phyloP scores from a whole-genome alignment of 2,113 vertebrate species.

The Hippopotamus amphibius region DNA sequence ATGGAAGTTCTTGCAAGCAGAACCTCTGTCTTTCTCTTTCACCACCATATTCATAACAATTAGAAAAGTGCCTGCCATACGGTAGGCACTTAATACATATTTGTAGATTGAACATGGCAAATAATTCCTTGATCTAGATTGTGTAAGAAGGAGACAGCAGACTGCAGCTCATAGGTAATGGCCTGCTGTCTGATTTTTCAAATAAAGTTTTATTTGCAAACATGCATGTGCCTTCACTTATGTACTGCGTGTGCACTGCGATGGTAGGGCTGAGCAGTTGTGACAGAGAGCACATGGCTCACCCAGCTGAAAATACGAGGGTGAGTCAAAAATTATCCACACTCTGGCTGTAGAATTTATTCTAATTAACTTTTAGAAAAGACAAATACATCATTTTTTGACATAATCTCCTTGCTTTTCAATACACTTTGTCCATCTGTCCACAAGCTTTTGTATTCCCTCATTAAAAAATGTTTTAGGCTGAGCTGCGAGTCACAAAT shows the following conservation, averaged over 20 bases:
- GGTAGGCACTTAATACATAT: background rate
- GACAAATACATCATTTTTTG: too few relatives aligned
- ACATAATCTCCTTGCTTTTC: too few relatives aligned
- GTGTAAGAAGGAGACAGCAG: background rate
- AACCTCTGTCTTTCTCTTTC: background rate
- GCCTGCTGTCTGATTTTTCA: background rate
- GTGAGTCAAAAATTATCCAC: too few relatives aligned
- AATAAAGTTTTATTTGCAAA: background rate
- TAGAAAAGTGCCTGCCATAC: background rate
- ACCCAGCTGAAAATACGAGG: background rate
- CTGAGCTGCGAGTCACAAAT: too few relatives aligned
- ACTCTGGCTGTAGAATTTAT: too few relatives aligned
- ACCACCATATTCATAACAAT: background rate
- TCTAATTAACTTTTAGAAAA: too few relatives aligned
- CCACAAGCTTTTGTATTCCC: too few relatives aligned
- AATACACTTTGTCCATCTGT: too few relatives aligned
- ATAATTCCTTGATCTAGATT: background rate
- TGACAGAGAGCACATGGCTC: background rate
- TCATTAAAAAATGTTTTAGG: too few relatives aligned
- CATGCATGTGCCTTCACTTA: background rate
- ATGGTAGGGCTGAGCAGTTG: background rate
- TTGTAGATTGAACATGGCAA: background rate
- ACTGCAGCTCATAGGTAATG: background rate
- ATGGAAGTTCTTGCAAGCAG: background rate
- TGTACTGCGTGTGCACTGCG: background rate